Evolutionary conservation across 2,888 invertebrate species (phyloP).

Genomic region (Oeneis ivallda): DNA sequence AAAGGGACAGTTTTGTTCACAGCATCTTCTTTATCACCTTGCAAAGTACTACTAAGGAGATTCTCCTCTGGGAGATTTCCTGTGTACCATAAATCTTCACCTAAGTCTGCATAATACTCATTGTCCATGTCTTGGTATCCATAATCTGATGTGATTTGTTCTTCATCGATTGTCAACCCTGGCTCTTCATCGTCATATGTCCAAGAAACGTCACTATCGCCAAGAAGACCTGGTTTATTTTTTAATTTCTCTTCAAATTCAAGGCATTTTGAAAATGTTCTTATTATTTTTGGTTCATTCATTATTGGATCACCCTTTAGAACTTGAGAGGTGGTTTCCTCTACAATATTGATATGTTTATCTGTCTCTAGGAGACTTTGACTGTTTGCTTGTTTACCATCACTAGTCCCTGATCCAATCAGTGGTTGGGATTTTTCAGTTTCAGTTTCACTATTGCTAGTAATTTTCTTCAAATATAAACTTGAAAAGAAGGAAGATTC

Average conservation of each 20-base stretch:
- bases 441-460: conserved; percentile 1
- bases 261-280: conserved; percentile 49
- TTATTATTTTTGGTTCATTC: conserved; percentile 48
- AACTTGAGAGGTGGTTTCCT: conserved; percentile 4
- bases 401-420: not conserved
- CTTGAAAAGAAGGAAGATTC: conserved; percentile 32
- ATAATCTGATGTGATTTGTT: conserved; percentile 13
- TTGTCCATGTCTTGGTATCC: conserved; percentile 26
- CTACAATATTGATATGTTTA: not conserved
- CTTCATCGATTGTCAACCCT: not conserved
- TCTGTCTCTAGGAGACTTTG: not conserved
- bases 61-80: conserved; percentile 20
- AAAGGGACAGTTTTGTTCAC: conserved; percentile 38
- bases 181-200: not conserved
- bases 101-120: conserved; percentile 23
- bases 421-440: not conserved
- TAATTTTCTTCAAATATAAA: conserved; percentile 40
- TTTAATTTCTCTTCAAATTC: conserved; percentile 50
- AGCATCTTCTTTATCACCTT: conserved; percentile 21
- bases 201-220: not conserved
- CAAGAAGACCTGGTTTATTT: conserved; percentile 23
- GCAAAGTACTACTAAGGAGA: conserved; percentile 2
- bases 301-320: not conserved
- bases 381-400: conserved; percentile 15
- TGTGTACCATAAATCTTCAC: conserved; percentile 3